Conservation (phyloP, 2,797 vertebrate species). For the Chaenodraco wilsoni region DNA sequence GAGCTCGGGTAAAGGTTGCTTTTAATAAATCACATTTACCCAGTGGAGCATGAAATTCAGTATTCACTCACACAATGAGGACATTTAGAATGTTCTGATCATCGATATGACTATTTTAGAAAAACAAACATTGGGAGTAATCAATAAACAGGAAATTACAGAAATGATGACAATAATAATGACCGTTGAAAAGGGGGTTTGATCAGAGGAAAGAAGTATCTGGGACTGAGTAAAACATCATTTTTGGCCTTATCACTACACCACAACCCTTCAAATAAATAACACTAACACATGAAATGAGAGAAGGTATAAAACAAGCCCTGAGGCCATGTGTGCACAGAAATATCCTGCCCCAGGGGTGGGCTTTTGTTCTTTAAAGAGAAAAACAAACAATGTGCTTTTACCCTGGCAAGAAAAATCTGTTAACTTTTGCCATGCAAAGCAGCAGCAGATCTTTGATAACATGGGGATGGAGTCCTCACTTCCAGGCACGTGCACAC, state of each 20-base stretch:
- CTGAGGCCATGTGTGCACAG: conserved; percentile 5
- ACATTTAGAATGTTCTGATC: neutral
- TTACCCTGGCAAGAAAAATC: neutral
- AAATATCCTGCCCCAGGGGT: conserved; percentile 11
- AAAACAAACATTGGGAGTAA: neutral
- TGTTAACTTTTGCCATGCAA: conserved; percentile 3
- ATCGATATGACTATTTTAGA: neutral
- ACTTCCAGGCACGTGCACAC: too few relatives aligned
- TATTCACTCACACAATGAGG: neutral
- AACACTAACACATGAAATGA: conserved; percentile 1
- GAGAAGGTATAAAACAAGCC: conserved; percentile 8
- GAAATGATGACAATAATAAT: neutral
- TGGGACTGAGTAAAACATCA: neutral
- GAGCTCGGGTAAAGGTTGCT: conserved; percentile 19
- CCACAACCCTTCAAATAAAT: neutral
- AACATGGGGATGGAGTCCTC: neutral
- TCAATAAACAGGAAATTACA: neutral
- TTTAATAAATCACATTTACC: conserved; percentile 11
- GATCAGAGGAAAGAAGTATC: neutral
- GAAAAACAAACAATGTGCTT: neutral
- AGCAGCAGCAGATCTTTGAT: conserved; percentile 2
- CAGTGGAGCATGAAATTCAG: neutral
- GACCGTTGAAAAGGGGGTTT: neutral
- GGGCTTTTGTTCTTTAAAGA: conserved; percentile 27
- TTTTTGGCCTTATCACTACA: neutral